Base-by-base conservation (phyloP, 2,797 vertebrate genomes). In the Momotus momota region DNA sequence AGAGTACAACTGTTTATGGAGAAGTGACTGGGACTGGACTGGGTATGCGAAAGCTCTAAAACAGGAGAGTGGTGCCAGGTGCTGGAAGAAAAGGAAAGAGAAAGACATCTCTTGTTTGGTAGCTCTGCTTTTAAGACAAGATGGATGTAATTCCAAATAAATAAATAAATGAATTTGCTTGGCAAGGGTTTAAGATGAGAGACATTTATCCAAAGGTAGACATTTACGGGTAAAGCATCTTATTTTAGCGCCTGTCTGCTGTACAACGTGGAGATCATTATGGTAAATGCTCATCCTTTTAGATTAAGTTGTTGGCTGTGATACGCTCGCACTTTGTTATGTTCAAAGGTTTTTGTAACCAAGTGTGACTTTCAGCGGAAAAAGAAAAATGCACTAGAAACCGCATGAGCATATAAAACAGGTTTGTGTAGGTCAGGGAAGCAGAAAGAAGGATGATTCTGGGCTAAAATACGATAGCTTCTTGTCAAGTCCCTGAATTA, bases 351-450 rank as follows among this genome's bases (percentile, higher is more conserved):
- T 86, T 94, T 57, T 89, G 49, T 91, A 71, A 73, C n/a, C 10
- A 72, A 69, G 61, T 70, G 77, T 94, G 93, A 79, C 83, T 93
- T 83, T 25, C 40, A 77, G 40, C 0, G 1, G 72, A n/a, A 80
- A 33, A 88, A 81, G 58, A 79, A 88, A 91, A 95, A 90, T 49
- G 85, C n/a, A 13, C 23, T 75, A 77, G 73, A 69, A 93, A 75
- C 58, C 62, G 9, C 21, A 2, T 12, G 45, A 84, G 62, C 70
- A 21, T 75, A 14, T 90, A 7, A 72, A 51, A 49, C 12, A 83
- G 51, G 66, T 91, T 69, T 75, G 69, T 83, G 43, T 54, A n/a
- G 87, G 77, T 75, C 70, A 91, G 23, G 57, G 31, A 79, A n/a
- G 45, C 35, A 73, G 66, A 54, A 88, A 67, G 40, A 38, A 65